These are phyloP conservation scores for Megaceryle torquata DNA, from an alignment of 2,113 vertebrate genomes.

Conservation along the genomic window DNA sequence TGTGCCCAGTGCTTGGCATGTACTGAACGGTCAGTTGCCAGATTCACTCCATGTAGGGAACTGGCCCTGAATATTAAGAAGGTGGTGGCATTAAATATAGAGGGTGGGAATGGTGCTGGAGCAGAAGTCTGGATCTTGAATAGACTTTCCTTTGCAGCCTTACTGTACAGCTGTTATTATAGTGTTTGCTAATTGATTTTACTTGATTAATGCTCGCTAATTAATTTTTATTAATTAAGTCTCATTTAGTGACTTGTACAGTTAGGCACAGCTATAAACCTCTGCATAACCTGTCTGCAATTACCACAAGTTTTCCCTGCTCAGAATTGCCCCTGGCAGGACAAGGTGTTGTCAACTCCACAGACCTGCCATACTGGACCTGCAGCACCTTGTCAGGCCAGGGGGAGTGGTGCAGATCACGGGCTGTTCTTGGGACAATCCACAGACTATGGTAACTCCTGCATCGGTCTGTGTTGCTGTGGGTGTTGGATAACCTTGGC, in stretches of 20 bases:
- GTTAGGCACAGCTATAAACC: neutral
- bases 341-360: neutral
- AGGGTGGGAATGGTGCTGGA: neutral
- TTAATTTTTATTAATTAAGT: constrained; percentile 13
- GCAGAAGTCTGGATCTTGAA: neutral
- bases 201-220: neutral
- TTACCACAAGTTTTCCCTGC: neutral
- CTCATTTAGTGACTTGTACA: neutral
- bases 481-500: neutral
- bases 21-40: neutral
- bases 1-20: neutral
- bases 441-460: neutral
- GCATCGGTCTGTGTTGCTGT: neutral
- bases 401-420: rapidly evolving
- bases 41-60: neutral
- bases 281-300: neutral
- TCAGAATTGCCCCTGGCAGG: neutral
- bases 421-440: neutral
- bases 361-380: rapidly evolving
- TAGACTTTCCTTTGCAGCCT: neutral
- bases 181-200: neutral
- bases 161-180: neutral
- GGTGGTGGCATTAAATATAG: neutral
- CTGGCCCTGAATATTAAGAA: neutral
- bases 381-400: rapidly evolving